Percentiles rank a stretch among this genome's conserved stretches.
Conservation (phyloP, 2,888 invertebrate species). For the Melolontha melolontha region DNA sequence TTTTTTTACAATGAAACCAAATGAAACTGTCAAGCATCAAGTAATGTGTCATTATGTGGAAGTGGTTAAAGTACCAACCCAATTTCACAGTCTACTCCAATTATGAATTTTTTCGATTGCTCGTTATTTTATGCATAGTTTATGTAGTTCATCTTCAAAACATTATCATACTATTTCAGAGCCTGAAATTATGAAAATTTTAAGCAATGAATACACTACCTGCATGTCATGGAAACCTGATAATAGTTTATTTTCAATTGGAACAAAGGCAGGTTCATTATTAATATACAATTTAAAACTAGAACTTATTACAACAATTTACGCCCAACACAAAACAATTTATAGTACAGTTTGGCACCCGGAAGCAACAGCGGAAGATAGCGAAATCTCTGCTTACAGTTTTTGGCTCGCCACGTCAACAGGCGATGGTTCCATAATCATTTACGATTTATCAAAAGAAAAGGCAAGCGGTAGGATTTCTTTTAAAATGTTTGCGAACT, state of each 20-base stretch:
- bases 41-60: no score
- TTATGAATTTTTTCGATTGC: no score
- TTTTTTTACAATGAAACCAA: no score
- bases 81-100: no score
- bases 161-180: conserved; percentile 51
- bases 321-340: conserved; percentile 72
- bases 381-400: conserved; percentile 68
- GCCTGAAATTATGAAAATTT: conserved; percentile 60
- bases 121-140: no score
- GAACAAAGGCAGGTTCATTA: conserved; percentile 73
- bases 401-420: conserved; percentile 76
- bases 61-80: no score
- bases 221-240: conserved; percentile 74
- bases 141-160: no score
- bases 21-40: no score
- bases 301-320: conserved; percentile 60
- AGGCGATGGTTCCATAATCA: conserved; percentile 66
- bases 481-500: background rate
- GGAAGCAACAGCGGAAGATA: conserved; percentile 70
- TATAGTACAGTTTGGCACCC: conserved; percentile 82
- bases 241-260: conserved; percentile 71
- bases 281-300: conserved; percentile 55
- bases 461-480: conserved; percentile 17
- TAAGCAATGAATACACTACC: conserved; percentile 62
- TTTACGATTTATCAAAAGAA: conserved; percentile 63